A percentile compares a stretch with the other conserved stretches of the same genome.
phyloP scores from a whole-genome alignment of 2,113 vertebrate species.

The Pleuronectes platessa region DNA sequence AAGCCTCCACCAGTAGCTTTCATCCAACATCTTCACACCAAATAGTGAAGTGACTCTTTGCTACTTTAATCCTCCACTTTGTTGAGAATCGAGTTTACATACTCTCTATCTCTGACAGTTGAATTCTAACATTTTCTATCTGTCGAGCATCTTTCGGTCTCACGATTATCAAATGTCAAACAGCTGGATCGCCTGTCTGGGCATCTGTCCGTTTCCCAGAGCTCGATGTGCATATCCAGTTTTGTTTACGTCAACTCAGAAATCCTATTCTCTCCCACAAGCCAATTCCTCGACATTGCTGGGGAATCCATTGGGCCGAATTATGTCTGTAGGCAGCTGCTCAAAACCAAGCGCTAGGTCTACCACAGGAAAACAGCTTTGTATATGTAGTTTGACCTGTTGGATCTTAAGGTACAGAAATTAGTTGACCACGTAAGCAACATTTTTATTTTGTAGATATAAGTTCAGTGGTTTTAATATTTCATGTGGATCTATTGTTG shows the following conservation, averaged over 20 bases:
- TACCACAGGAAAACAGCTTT: constrained; percentile 29
- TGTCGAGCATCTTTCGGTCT: constrained; percentile 40
- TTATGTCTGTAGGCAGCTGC: constrained; percentile 47
- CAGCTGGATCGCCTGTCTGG: constrained; percentile 71
- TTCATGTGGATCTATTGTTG: too few relatives aligned
- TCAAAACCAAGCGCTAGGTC: constrained; percentile 10
- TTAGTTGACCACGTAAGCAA: too few relatives aligned
- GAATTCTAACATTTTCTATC: constrained; percentile 15
- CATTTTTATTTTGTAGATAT: background rate
- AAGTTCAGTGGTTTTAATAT: background rate
- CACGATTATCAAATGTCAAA: constrained; percentile 74
- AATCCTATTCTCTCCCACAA: constrained; percentile 43
- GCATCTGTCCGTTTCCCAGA: constrained; percentile 70
- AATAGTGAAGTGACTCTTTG: too few relatives aligned
- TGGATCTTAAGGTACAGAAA: constrained; percentile 1
- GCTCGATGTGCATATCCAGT: constrained; percentile 43
- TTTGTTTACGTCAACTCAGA: constrained; percentile 63
- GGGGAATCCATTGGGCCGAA: constrained; percentile 24
- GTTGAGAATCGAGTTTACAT: background rate
- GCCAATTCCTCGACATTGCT: constrained; percentile 23
- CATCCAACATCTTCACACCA: background rate
- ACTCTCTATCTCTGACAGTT: background rate
- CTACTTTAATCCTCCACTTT: background rate
- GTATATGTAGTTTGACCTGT: constrained; percentile 27
- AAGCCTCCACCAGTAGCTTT: constrained; percentile 16